These are phyloP conservation scores for Bradypodion pumilum DNA, from an alignment of 2,797 vertebrate species.

Conservation along the genomic window DNA sequence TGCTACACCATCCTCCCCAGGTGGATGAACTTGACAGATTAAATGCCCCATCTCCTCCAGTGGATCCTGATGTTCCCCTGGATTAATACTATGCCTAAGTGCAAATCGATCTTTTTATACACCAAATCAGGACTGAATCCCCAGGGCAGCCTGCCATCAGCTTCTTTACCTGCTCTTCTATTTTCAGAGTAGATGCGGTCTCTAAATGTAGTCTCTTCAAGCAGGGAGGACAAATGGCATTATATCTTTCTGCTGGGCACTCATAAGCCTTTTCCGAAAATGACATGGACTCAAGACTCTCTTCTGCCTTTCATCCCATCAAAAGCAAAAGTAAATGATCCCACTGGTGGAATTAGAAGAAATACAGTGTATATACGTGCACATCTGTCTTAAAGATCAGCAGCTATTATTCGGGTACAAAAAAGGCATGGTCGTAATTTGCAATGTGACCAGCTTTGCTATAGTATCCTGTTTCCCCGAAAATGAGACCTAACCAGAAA, in stretches of 20 bases:
- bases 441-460: constrained; percentile 33
- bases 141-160: background rate
- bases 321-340: constrained; percentile 31
- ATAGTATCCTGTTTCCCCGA: no score
- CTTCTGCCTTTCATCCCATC: constrained; percentile 30
- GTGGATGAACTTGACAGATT: constrained; percentile 83
- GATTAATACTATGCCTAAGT: constrained; percentile 62
- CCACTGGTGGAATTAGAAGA: constrained; percentile 8
- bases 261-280: constrained; percentile 5
- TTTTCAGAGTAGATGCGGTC: constrained; percentile 34
- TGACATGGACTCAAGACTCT: background rate
- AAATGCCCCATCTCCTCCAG: constrained; percentile 75
- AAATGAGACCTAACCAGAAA: no score
- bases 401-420: constrained; percentile 43
- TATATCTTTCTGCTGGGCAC: constrained; percentile 42
- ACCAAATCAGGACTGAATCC: background rate
- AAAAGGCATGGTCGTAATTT: constrained; percentile 46
- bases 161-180: constrained; percentile 51
- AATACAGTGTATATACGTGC: constrained; percentile 20
- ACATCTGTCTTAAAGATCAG: no score
- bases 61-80: constrained; percentile 67
- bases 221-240: constrained; percentile 25
- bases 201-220: constrained; percentile 22
- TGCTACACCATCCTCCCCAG: constrained; percentile 77
- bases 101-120: background rate